Base-by-base conservation (phyloP, 2,888 invertebrate species). In the Pharmacophagus antenor region DNA sequence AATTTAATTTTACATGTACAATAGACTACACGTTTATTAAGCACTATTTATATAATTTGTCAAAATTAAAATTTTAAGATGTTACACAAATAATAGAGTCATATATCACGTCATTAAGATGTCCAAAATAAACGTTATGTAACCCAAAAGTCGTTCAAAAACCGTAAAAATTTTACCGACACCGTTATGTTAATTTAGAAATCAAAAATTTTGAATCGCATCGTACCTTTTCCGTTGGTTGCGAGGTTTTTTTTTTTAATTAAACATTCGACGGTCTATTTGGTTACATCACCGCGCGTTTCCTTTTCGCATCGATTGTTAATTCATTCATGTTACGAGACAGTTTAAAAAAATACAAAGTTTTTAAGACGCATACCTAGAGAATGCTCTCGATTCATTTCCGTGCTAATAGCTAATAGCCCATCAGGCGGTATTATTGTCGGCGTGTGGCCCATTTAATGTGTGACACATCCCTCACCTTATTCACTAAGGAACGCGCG, bases 401-500 rank as follows among this genome's bases (percentile, higher is more conserved):
- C n/a, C n/a, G n/a, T n/a, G n/a, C n/a, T n/a, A n/a, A n/a, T n/a
- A n/a, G n/a, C n/a, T n/a, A n/a, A n/a, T n/a, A n/a, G n/a, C n/a
- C n/a, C n/a, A n/a, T n/a, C n/a, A n/a, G n/a, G n/a, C n/a, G n/a
- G n/a, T n/a, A n/a, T n/a, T n/a, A n/a, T n/a, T n/a, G n/a, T n/a
- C n/a, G n/a, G n/a, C n/a, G n/a, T n/a, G n/a, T n/a, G n/a, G n/a
- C n/a, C n/a, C n/a, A n/a, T n/a, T n/a, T n/a, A n/a, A n/a, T n/a
- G n/a, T n/a, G 41, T 41, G 41, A 21, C 8, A 15, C 3, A 41
- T 21, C 37, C 18, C 41, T 80, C 82, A 98, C 98, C 94, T 97
- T 96, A 87, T 95, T 95, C 62, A 99, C 97, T 86, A 99, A 92
- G 74, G 95, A 95, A 74, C 95, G 93, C 4, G 98, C 97, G 46